Evolutionary conservation across 2,113 vertebrate species (phyloP).

Genomic region (Polypterus senegalus): DNA sequence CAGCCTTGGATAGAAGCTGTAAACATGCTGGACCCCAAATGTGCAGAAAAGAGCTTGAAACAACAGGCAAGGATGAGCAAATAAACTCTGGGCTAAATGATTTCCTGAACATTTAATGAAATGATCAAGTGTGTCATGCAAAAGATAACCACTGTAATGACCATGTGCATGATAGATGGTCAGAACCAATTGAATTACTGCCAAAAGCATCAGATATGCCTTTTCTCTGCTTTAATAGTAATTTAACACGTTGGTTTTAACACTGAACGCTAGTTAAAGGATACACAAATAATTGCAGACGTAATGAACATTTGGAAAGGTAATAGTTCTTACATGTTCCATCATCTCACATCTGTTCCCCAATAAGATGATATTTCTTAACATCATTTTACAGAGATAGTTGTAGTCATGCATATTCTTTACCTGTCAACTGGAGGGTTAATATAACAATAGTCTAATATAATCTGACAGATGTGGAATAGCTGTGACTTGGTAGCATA

Average conservation of each 20-base stretch:
- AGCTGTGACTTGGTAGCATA: too few species aligned
- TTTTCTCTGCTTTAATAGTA: not conserved
- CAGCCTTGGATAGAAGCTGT: not conserved
- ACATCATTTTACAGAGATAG: too few species aligned
- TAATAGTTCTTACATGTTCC: too few species aligned
- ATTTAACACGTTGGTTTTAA: slow-evolving; percentile 5
- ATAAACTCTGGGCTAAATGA: not conserved
- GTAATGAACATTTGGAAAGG: slow-evolving; percentile 18
- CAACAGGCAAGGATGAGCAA: slow-evolving; percentile 13
- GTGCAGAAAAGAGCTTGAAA: not conserved
- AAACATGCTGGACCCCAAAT: not conserved
- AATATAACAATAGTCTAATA: too few species aligned
- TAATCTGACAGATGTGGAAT: too few species aligned
- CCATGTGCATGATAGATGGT: slow-evolving; percentile 7
- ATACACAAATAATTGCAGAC: not conserved
- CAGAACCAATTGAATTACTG: slow-evolving; percentile 8
- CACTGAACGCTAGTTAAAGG: slow-evolving; percentile 1
- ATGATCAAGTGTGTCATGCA: slow-evolving; percentile 5
- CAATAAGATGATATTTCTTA: too few species aligned
- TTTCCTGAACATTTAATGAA: slow-evolving; percentile 13
- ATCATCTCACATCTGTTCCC: too few species aligned
- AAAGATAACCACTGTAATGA: slow-evolving; percentile 7
- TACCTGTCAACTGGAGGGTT: too few species aligned
- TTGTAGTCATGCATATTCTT: too few species aligned
- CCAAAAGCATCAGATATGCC: slow-evolving; percentile 4